Evolutionary conservation across 2,797 vertebrate species (phyloP), one percentile per base, ranked within the genome.

Genomic region (Picus viridis): DNA sequence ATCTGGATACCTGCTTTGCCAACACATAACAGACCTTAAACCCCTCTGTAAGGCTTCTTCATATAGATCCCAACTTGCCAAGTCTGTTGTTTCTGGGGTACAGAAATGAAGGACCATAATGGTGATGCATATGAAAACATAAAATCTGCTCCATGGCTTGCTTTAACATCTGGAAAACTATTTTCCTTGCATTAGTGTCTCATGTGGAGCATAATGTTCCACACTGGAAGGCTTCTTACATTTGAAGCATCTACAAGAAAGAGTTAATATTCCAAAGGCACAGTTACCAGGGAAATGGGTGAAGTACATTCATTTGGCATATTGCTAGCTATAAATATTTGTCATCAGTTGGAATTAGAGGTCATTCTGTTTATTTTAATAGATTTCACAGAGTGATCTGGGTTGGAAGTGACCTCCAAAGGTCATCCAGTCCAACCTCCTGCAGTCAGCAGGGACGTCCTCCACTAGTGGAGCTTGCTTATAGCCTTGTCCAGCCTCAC

Each of bases 101-200:
- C 58, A 30, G 57, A 84, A 64, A 8, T 87, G 39, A 89, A 92
- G 62, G 41, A 63, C 75, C 12, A 1, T 71, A 88, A 57, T 83
- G 20, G 53, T 53, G 36, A 72, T 83, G 88, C 87, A 53, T 84
- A 88, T 76, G 54, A 94, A 96, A 88, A 49, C 14, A 17, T 86
- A 49, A 68, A 89, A 58, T 4, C 13, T 6, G 51, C 12, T 82
- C 45, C 47, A 24, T 76, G 64, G 45, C 51, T 71, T 84, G 26
- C 23, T 93, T 84, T 89, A 82, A 91, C 51, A 84, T 86, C 69
- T 91, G 58, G 74, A 79, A 92, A 80, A 90, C 76, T 88, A 65
- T 75, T 93, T 93, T 80, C 61, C 17, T 86, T 82, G 14, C 82
- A 26, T 76, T 84, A 85, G 62, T 53, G 64, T 89, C 65, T 83